These are phyloP conservation scores for Leucophenga montana DNA, from an alignment of 2,888 invertebrate genomes.

Conservation along the genomic window DNA sequence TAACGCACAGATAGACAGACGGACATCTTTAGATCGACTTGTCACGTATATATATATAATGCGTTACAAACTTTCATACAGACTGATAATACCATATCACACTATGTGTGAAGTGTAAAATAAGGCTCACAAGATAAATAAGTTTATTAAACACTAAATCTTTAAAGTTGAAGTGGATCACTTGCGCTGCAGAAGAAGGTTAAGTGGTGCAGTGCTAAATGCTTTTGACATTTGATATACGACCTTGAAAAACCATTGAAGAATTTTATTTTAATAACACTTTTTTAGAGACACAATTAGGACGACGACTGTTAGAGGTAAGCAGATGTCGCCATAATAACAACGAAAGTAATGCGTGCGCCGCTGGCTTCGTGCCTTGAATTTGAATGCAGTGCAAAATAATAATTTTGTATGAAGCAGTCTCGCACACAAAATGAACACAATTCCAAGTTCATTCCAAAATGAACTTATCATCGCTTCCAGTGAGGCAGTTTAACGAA, in stretches of 20 bases:
- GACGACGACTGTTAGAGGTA: neutral
- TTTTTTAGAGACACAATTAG: neutral
- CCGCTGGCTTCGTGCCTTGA: conserved; percentile 6
- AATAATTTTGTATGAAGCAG: neutral
- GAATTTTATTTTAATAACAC: neutral
- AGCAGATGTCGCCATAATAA: conserved; percentile 12
- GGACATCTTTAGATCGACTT: too few relatives aligned
- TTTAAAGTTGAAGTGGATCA: too few relatives aligned
- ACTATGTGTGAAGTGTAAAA: too few relatives aligned
- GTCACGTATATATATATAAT: too few relatives aligned
- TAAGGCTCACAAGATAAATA: conserved; percentile 33
- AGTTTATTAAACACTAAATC: too few relatives aligned
- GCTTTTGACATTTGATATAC: conserved; percentile 58
- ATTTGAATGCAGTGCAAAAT: conserved; percentile 5
- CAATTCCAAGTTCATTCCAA: conserved; percentile 2
- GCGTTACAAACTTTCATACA: too few relatives aligned
- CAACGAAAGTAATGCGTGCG: neutral
- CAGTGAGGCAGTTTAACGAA: conserved; percentile 34
- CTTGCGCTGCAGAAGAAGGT: conserved; percentile 44
- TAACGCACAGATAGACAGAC: too few relatives aligned
- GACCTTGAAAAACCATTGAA: conserved; percentile 48
- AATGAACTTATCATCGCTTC: conserved; percentile 39
- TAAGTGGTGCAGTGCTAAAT: conserved; percentile 42
- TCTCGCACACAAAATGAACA: neutral
- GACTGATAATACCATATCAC: too few relatives aligned